Percentiles rank a stretch among this genome's conserved stretches.
phyloP scores from a whole-genome alignment of 2,888 invertebrate species.

The Polyommatus iphigenia region DNA sequence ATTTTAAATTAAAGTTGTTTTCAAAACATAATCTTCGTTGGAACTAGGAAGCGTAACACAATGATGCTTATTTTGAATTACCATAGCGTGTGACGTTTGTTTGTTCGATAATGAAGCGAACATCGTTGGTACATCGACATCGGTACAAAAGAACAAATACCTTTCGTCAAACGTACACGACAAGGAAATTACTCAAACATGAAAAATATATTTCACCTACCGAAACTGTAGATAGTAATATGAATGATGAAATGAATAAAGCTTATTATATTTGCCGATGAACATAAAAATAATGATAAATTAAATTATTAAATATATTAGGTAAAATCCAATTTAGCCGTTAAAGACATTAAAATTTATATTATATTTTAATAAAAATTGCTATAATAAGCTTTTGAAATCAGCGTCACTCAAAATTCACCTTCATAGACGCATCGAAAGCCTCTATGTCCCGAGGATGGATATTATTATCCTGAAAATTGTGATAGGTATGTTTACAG shows the following conservation, averaged over 20 bases:
- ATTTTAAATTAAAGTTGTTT: not conserved
- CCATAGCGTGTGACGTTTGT: not conserved
- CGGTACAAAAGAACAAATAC: not conserved
- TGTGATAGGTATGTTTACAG: constrained; percentile 43
- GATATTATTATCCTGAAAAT: constrained; percentile 72
- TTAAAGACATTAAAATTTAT: not conserved
- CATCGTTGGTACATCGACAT: not conserved
- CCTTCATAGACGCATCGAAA: constrained; percentile 76
- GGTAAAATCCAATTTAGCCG: not conserved
- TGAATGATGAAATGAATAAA: constrained; percentile 15
- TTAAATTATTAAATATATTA: not conserved
- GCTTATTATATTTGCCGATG: not conserved
- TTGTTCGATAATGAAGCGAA: constrained; percentile 1
- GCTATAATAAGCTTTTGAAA: not conserved
- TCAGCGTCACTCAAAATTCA: constrained; percentile 49
- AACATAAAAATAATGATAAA: not conserved
- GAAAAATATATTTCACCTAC: not conserved
- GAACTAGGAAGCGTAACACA: not conserved
- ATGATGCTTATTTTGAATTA: not conserved
- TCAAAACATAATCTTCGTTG: not conserved
- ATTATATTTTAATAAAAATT: not conserved
- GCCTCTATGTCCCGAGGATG: constrained; percentile 68
- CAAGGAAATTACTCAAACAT: not conserved
- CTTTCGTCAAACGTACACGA: not conserved
- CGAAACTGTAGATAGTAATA: not conserved